Evolutionary conservation across 2,888 invertebrate species (phyloP), one percentile per base, ranked within the genome.

Genomic region (Mimumesa dahlbomi): DNA sequence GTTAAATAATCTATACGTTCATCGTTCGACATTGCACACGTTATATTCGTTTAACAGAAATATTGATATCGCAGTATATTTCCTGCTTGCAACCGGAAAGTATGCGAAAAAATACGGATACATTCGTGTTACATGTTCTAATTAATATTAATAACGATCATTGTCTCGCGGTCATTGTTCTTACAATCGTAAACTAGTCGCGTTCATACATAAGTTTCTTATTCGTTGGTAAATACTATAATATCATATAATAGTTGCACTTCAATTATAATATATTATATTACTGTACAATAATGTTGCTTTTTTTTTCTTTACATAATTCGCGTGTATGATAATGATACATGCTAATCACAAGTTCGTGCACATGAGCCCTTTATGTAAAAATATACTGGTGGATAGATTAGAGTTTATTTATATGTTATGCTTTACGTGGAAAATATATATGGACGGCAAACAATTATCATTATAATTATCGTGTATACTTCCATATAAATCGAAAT

Each of bases 281-380:
- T 72, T 63, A 73, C 54, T 72, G 66, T 73, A 73, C 72, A 73
- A 54, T 52, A 61, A 34, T 16, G 18, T 58, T 58, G 2, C n/a
- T n/a, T n/a, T 45, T 9, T 34, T 56, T 38, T 56, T 67, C 29
- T 69, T 63, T 66, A 71, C 58, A 71, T 22, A 53, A 53, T 34
- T 40, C 43, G 36, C 16, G 16, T 43, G 25, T 22, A 25, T 25
- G 45, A 56, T 43, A 49, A 54, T 43, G 29, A 18, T 40, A 46
- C 50, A 19, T 22, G 19, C 40, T 40, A 36, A 34, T 43, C 29
- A 14, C 21, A 43, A 56, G 40, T 34, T 59, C 40, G 22, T 58
- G 45, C 46, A 16, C 38, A 40, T 34, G 38, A 65, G 46, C 45
- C 52, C 19, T 29, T 36, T 58, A 7, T 46, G 58, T 31, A 64